Base-by-base conservation (phyloP, 2,797 vertebrate species). In the Molossus molossus region DNA sequence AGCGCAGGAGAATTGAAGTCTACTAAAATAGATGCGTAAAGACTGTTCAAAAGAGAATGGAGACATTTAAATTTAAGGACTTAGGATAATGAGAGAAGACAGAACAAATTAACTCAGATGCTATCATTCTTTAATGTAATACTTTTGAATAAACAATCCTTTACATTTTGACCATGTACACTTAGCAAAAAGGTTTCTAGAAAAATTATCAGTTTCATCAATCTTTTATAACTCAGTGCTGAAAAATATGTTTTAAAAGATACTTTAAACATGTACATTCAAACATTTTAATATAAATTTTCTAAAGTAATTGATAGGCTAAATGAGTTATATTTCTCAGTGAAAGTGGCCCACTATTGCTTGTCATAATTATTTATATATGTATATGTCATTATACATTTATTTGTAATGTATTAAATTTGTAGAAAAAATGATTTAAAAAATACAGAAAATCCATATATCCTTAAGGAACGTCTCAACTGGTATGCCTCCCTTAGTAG, bases 191-290 rank as follows among this genome's bases (percentile, higher is more conserved):
- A 58, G 90, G 73, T 76, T 45, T 80, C 45, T 21, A 72, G 76
- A 67, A 90, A 84, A 97, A 72, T 45, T 82, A 98, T 60, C 37
- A 93, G 84, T 90, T 33, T 87, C 53, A 92, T 89, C 62, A 94
- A 86, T 93, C 15, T 96, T 92, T 97, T 86, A 82, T 48, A 90
- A 90, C 1, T 82, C 60, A 33, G n/a, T 80, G 55, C n/a, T 91
- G 18, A 95, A 90, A 85, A 91, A 87, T 53, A 11, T 88, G 20
- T 57, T 81, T 76, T 55, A 64, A 64, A 96, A 92, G 50, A 81
- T 55, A 3, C 29, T 76, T 89, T 55, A 95, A 90, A 92, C n/a
- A 75, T 33, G 10, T 84, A 21, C 45, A 62, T 77, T 65, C 17
- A 79, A 10, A 11, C 27, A 76, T 89, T 67, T 80, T 58, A 62